A percentile compares a stretch with the other conserved stretches of the same genome.
Conservation (phyloP, 2,797 vertebrate species). For the Hypotaenidia philippensis region DNA sequence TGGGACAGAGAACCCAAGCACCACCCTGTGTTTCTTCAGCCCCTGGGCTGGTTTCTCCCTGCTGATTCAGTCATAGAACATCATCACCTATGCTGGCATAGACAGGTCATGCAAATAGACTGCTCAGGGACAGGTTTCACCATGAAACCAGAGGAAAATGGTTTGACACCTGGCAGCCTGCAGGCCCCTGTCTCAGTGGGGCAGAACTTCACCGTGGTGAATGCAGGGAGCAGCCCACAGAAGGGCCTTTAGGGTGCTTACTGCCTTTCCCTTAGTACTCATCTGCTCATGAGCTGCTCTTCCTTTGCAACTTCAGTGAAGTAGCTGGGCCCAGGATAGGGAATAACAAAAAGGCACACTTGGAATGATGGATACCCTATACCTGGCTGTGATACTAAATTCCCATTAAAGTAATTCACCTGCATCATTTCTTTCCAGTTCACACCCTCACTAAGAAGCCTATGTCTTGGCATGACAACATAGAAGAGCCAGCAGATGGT, state of each 20-base stretch:
- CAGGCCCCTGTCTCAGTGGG: not conserved
- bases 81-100: accelerated
- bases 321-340: not conserved
- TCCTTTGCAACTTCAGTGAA: not conserved
- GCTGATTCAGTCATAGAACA: accelerated
- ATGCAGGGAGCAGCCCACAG: not conserved
- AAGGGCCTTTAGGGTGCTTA: not conserved
- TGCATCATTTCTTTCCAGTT: slow-evolving; percentile 75
- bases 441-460: slow-evolving; percentile 87
- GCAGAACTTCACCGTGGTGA: not conserved
- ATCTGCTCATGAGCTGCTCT: not conserved
- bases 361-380: too few species aligned
- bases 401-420: not conserved
- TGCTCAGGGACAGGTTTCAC: not conserved
- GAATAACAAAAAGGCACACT: not conserved
- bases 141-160: not conserved
- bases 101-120: not conserved
- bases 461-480: slow-evolving; percentile 83
- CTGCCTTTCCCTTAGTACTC: not conserved
- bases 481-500: slow-evolving; percentile 83
- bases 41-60: not conserved
- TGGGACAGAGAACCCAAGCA: accelerated
- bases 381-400: not conserved
- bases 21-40: accelerated
- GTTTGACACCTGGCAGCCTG: not conserved